These are phyloP conservation scores for Saccostrea cuccullata DNA, from an alignment of 1,140 invertebrate species.

Conservation along the genomic window DNA sequence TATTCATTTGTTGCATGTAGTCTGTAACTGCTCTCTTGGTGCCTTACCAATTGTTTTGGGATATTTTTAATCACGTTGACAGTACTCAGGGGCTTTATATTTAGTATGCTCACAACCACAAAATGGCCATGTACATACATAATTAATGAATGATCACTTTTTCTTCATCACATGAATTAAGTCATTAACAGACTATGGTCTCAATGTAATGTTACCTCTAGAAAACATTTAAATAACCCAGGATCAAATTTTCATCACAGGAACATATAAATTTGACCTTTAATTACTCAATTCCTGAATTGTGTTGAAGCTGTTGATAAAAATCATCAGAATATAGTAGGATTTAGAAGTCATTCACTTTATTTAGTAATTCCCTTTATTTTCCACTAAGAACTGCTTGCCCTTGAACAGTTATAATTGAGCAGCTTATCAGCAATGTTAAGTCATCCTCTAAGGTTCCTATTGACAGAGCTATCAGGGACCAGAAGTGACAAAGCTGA, in stretches of 20 bases:
- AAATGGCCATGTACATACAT: not conserved
- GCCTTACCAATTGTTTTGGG: not conserved
- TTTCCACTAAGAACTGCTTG: not conserved
- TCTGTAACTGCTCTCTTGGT: not conserved
- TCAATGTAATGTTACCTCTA: not conserved
- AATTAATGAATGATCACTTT: slow-evolving; percentile 25
- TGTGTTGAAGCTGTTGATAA: not conserved
- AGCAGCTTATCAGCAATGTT: slow-evolving; percentile 23
- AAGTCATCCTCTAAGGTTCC: slow-evolving; percentile 16
- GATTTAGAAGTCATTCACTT: not conserved
- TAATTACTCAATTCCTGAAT: not conserved
- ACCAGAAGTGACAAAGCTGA: not conserved
- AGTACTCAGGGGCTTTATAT: not conserved
- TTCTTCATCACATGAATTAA: slow-evolving; percentile 21
- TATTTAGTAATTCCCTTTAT: not conserved
- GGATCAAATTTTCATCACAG: not conserved
- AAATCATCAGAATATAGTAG: not conserved
- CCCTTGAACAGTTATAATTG: slow-evolving; percentile 14
- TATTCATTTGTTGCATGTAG: not conserved
- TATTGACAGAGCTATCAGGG: slow-evolving; percentile 14
- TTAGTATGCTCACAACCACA: not conserved
- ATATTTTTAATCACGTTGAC: not conserved
- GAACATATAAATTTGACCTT: not conserved
- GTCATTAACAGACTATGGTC: slow-evolving; percentile 11
- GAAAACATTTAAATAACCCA: not conserved